Evolutionary conservation across 2,113 vertebrate genomes (phyloP).

Genomic region (Albula glossodonta): DNA sequence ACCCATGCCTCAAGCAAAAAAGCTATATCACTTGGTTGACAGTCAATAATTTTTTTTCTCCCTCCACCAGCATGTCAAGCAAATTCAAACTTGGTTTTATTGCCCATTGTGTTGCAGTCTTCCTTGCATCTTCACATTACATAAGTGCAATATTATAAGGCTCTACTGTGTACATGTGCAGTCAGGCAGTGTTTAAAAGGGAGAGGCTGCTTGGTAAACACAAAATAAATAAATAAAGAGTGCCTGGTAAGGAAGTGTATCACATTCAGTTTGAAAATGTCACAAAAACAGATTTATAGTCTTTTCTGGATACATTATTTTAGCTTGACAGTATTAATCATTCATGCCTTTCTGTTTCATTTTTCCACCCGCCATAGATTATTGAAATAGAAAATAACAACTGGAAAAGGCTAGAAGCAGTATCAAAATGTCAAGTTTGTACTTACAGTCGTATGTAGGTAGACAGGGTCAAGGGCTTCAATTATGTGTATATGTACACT

Average conservation of each 20-base stretch:
- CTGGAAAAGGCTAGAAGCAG: slow-evolving; percentile 85
- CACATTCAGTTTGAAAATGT: slow-evolving; percentile 88
- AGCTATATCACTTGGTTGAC: background rate
- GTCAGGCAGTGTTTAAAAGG: background rate
- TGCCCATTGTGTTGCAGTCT: background rate
- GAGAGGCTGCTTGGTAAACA: slow-evolving; percentile 22
- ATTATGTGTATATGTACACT: slow-evolving; percentile 98
- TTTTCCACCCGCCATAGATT: slow-evolving; percentile 93
- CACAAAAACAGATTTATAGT: slow-evolving; percentile 98
- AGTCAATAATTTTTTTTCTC: background rate
- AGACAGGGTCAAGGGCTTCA: slow-evolving; percentile 99
- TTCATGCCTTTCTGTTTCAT: slow-evolving; percentile 92
- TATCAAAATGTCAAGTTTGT: slow-evolving; percentile 99
- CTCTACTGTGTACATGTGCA: background rate
- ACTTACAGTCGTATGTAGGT: slow-evolving; percentile 93
- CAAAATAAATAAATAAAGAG: slow-evolving; percentile 68
- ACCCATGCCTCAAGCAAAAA: background rate
- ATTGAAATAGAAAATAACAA: slow-evolving; percentile 99
- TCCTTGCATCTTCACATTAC: background rate
- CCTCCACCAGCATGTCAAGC: background rate
- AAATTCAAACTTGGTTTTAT: background rate
- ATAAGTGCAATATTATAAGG: slow-evolving; percentile 5
- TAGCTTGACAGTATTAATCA: slow-evolving; percentile 99
- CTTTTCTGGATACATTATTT: slow-evolving; percentile 97
- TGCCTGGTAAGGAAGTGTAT: slow-evolving; percentile 61